Base-by-base conservation (phyloP, 2,113 vertebrate genomes). In the Anas platyrhynchos region DNA sequence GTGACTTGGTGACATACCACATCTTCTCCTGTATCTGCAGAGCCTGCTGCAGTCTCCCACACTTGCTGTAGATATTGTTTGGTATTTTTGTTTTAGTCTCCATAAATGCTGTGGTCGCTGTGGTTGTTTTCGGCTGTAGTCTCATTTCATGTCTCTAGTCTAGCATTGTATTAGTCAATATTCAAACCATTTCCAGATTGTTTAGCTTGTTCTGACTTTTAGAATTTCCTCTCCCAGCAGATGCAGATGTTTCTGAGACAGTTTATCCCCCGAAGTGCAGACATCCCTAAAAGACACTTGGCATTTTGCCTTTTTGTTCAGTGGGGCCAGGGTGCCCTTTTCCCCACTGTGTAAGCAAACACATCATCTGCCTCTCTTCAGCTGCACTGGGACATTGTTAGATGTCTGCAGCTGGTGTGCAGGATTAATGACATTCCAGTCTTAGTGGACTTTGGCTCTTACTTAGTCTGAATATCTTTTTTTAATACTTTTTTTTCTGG, bases 51-150 rank as follows among this genome's bases (percentile, higher is more conserved):
- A 91, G 55, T 82, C 48, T 83, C 76, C 82, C n/a, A 29, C 48
- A 9, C n/a, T 83, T 85, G 75, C 48, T 76, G 29, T 83, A 38
- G 85, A 27, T 91, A 85, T 72, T 76, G 0, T 76, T 94, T 21
- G 41, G 18, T 79, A 59, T 62, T 79, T 77, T 80, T 54, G 31
- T 50, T 86, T 62, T 36, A 90, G 68, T 86, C 74, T 89, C 27
- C 54, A 69, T 76, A 58, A 69, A 80, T 1, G 0, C 29, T 85
- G 71, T 71, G 73, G 77, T 88, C 0, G 0, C 46, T 92, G 79
- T 89, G 88, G 85, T 97, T 91, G 66, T 93, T 96, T 94, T 68
- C 93, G 84, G 65, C 79, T 66, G 62, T 62, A 61, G 58, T 93
- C 88, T 94, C 71, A 31, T 95, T 94, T 95, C 61, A 50, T 31